Conservation (phyloP, 2,888 invertebrate genomes). For the Congeria kusceri region DNA sequence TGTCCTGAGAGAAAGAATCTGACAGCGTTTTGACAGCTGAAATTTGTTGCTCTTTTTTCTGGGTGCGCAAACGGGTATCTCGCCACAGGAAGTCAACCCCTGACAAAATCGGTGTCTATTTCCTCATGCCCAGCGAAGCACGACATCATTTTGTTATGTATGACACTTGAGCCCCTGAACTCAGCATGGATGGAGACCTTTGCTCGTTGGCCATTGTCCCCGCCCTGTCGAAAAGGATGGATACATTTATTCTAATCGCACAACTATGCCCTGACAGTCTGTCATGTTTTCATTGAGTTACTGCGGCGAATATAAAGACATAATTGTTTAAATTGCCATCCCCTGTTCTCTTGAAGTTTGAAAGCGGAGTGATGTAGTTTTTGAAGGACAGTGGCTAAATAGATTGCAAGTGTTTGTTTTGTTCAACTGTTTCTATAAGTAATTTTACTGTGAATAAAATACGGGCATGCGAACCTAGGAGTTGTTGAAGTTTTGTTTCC, state of each 20-base stretch:
- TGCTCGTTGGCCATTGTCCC: slow-evolving; percentile 28
- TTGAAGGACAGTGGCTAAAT: neutral
- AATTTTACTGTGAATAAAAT: too few species aligned
- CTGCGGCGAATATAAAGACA: slow-evolving; percentile 22
- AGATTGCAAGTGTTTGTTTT: too few species aligned
- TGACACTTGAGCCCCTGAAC: slow-evolving; percentile 35
- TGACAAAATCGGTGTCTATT: slow-evolving; percentile 40
- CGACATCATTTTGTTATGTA: slow-evolving; percentile 51
- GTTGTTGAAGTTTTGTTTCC: too few species aligned
- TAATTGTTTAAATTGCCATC: slow-evolving; percentile 20
- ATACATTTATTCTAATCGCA: slow-evolving; percentile 1
- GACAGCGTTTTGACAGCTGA: slow-evolving; percentile 15
- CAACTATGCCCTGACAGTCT: slow-evolving; percentile 14
- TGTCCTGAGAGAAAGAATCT: neutral
- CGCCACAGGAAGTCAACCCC: slow-evolving; percentile 40
- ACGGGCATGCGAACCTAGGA: too few species aligned
- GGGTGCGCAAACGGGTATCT: slow-evolving; percentile 18
- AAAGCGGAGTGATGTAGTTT: slow-evolving; percentile 15
- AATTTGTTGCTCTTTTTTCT: slow-evolving; percentile 21
- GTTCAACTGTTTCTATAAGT: too few species aligned
- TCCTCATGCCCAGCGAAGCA: slow-evolving; percentile 30
- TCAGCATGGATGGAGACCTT: slow-evolving; percentile 44
- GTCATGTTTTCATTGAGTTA: slow-evolving; percentile 38
- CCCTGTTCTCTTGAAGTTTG: neutral
- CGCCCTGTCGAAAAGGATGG: neutral